phyloP scores from a whole-genome alignment of 2,797 vertebrate genomes.

The Calcarius lapponicus region DNA sequence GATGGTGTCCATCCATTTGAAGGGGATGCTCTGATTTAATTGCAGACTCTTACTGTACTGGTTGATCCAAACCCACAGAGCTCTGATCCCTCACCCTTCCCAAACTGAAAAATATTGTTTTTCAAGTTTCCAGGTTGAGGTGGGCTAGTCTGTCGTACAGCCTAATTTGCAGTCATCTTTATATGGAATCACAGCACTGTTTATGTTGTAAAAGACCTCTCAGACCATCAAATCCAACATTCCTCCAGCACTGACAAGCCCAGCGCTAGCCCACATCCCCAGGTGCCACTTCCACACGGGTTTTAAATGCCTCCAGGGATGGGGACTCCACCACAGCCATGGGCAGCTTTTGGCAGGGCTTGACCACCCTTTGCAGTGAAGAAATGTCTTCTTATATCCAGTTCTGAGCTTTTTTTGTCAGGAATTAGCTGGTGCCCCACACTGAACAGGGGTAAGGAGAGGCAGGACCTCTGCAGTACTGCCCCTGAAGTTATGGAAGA shows the following conservation, averaged over 20 bases:
- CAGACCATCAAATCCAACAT: not conserved
- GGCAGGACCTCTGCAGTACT: not conserved
- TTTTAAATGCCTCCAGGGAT: not conserved
- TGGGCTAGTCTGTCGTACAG: not conserved
- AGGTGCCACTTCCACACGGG: too few species aligned
- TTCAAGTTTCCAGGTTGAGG: not conserved
- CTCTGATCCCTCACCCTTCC: accelerated
- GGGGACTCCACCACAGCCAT: too few species aligned
- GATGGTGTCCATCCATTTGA: not conserved
- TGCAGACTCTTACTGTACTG: not conserved
- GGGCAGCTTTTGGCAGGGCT: not conserved
- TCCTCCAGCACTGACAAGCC: not conserved
- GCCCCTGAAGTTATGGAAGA: not conserved
- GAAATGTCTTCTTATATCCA: not conserved
- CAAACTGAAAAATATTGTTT: not conserved
- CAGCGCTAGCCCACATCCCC: not conserved
- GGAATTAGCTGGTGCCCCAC: not conserved
- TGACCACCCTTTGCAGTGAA: not conserved
- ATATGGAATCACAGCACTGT: not conserved
- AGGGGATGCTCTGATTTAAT: not conserved
- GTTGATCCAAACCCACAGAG: not conserved
- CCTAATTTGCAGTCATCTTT: not conserved
- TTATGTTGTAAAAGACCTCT: not conserved
- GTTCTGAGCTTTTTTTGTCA: not conserved
- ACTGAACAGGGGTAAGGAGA: not conserved